Evolutionary conservation across 2,888 invertebrate species (phyloP).

Genomic region (Strigamia maritima): DNA sequence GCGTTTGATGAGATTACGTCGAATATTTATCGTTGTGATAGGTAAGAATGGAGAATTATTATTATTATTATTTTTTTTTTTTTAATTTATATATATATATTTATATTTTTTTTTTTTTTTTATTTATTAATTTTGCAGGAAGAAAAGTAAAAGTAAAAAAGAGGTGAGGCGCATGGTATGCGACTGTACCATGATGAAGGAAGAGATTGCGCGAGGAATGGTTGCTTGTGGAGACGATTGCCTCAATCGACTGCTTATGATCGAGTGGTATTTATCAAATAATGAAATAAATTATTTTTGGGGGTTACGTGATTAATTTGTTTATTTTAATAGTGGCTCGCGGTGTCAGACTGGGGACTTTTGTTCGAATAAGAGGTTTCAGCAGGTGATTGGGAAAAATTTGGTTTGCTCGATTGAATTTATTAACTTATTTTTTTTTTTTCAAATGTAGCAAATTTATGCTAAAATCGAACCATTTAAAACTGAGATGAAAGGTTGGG

Average conservation of each 20-base stretch:
- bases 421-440: slow-evolving; percentile 20
- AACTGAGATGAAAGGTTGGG: slow-evolving; percentile 93
- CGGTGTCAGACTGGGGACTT: slow-evolving; percentile 83
- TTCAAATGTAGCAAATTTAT: slow-evolving; percentile 62
- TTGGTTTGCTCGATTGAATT: background rate
- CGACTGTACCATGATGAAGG: slow-evolving; percentile 87
- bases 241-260: slow-evolving; percentile 93
- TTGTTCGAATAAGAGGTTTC: slow-evolving; percentile 93
- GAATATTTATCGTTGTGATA: slow-evolving; percentile 79
- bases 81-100: background rate
- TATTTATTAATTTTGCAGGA: slow-evolving; percentile 49
- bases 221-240: slow-evolving; percentile 93
- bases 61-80: slow-evolving; percentile 33
- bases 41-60: slow-evolving; percentile 58
- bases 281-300: background rate
- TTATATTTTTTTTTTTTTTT: slow-evolving; percentile 38
- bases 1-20: slow-evolving; percentile 77
- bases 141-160: slow-evolving; percentile 66
- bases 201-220: slow-evolving; percentile 79
- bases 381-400: slow-evolving; percentile 58
- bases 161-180: slow-evolving; percentile 92
- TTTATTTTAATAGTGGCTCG: slow-evolving; percentile 68
- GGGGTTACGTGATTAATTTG: slow-evolving; percentile 15
- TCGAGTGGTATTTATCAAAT: slow-evolving; percentile 76
- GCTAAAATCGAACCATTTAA: slow-evolving; percentile 70